phyloP scores from a whole-genome alignment of 2,113 vertebrate species.

The Ptilonorhynchus violaceus region DNA sequence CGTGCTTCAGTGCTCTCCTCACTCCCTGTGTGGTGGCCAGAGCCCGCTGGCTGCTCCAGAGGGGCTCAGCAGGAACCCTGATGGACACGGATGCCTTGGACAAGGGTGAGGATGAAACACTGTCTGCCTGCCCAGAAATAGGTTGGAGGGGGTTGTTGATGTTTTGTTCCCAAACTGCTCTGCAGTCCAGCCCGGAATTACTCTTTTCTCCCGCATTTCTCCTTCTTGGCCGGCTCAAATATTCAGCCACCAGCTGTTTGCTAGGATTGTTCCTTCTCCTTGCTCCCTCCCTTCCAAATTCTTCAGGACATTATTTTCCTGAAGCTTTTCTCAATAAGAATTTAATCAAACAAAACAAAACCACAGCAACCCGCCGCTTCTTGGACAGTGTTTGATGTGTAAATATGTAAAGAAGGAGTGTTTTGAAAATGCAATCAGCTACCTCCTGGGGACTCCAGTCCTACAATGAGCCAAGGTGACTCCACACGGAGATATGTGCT shows the following conservation, averaged over 20 bases:
- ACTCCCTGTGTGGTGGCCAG: background rate
- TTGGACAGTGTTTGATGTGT: conserved; percentile 63
- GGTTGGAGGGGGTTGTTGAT: conserved; percentile 10
- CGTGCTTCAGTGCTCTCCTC: background rate
- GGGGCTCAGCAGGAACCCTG: conserved; percentile 3
- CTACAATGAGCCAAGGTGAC: conserved; percentile 34
- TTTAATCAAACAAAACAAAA: conserved; percentile 65
- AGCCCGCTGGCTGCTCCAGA: background rate
- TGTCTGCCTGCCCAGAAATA: conserved; percentile 17
- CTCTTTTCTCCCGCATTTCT: conserved; percentile 43
- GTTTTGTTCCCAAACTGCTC: conserved; percentile 10
- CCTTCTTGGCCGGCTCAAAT: conserved; percentile 27
- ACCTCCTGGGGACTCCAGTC: conserved; percentile 28
- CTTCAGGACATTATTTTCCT: conserved; percentile 54
- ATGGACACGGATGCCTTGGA: background rate
- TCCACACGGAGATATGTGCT: background rate
- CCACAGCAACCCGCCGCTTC: conserved; percentile 29
- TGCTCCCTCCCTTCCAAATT: conserved; percentile 10
- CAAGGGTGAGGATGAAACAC: conserved; percentile 43
- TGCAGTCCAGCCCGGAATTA: conserved; percentile 40
- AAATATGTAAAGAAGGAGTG: conserved; percentile 62
- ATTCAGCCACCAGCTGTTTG: conserved; percentile 60
- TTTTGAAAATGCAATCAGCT: conserved; percentile 36
- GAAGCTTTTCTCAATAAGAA: conserved; percentile 51
- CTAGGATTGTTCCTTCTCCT: conserved; percentile 38